Conservation (phyloP, 2,888 invertebrate genomes). For the Calliphora vomitoria region DNA sequence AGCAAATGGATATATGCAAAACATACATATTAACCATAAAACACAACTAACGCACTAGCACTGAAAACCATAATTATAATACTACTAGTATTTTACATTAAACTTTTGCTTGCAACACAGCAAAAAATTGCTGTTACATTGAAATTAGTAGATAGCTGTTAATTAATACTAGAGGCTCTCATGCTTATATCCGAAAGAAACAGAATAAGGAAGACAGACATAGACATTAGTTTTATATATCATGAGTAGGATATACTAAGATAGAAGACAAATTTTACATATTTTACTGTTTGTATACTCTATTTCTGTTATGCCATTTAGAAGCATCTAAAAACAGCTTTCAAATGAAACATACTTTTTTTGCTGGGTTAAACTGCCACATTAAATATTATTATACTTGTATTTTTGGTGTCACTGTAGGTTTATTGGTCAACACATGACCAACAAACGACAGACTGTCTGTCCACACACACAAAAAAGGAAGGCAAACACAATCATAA, state of each 20-base stretch:
- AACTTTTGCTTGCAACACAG: not conserved
- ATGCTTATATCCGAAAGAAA: too few relatives aligned
- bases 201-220: too few relatives aligned
- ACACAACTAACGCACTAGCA: not conserved
- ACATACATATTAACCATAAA: not conserved
- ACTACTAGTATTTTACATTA: not conserved
- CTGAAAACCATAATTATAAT: not conserved
- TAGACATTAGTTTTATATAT: too few relatives aligned
- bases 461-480: slow-evolving; percentile 23
- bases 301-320: too few relatives aligned
- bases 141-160: too few relatives aligned
- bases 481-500: not conserved
- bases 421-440: slow-evolving; percentile 29
- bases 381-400: not conserved
- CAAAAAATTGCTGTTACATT: too few relatives aligned
- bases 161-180: too few relatives aligned
- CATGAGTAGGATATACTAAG: too few relatives aligned
- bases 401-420: slow-evolving; percentile 3
- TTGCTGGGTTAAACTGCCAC: not conserved
- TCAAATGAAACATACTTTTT: not conserved
- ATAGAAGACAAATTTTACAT: too few relatives aligned
- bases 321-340: too few relatives aligned
- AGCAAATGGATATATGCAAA: not conserved
- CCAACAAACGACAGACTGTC: not conserved
- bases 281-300: too few relatives aligned